Base-by-base conservation (phyloP, 2,113 vertebrate genomes). In the Rhagologus leucostigma region DNA sequence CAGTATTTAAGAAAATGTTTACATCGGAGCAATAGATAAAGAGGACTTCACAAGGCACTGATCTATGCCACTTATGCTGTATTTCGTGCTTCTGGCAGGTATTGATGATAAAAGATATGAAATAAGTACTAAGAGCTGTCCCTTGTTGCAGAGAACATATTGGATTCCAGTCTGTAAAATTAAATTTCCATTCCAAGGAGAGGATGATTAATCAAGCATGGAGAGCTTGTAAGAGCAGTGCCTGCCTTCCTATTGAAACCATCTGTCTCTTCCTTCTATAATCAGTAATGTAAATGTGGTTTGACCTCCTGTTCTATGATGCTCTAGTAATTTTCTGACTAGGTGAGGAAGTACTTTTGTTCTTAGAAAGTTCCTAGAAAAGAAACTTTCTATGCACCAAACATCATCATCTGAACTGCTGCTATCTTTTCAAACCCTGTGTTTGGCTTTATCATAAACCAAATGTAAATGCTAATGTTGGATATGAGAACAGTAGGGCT, bases 401-500 rank as follows among this genome's bases (percentile, higher is more conserved):
- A 65, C 80, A 84, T 89, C 71, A 53, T 90, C 82, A 84, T 93
- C 91, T 94, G 83, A 92, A 91, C 88, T 96, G 87, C 82, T 93
- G 80, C 82, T 90, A 84, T 77, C 88, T 90, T 84, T 77, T 90
- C 50, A 94, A 92, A 56, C 13, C 11, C 50, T 55, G 17, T 37
- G 3, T 49, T 90, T 80, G 89, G n/a, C 49, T 89, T 71, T 69
- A 22, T 59, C 69, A 20, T 9, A 59, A 76, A 77, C 57, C 47
- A 82, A 75, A 56, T 24, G 13, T 64, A 59, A 41, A 33, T 87
- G 71, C 35, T 65, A 17, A 9, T 39, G 55, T 55, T 84, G 65
- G 18, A 3, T 73, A 9, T 77, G 16, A n/a, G 35, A 44, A 22
- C 11, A 50, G n/a, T 44, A 84, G 69, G 37, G 39, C 90, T 89